Conservation (phyloP, 2,888 invertebrate species). For the Apotomis turbidana region DNA sequence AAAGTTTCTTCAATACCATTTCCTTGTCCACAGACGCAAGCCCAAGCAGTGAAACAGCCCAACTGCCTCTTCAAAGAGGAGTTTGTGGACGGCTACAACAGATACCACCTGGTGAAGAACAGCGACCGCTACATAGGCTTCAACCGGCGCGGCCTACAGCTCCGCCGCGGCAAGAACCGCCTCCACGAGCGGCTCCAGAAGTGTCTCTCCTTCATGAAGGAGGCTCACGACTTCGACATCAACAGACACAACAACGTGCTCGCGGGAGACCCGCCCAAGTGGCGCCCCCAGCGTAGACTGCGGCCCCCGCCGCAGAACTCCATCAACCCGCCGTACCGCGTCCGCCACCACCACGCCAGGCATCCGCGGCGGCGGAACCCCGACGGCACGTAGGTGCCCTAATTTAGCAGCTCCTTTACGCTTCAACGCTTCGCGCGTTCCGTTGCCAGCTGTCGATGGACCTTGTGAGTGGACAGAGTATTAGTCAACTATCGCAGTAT, state of each 20-base stretch:
- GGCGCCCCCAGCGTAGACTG: slow-evolving; percentile 76
- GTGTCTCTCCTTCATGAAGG: slow-evolving; percentile 86
- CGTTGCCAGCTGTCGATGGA: slow-evolving; percentile 81
- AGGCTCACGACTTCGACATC: slow-evolving; percentile 85
- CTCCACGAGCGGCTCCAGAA: slow-evolving; percentile 75
- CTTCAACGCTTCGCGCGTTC: slow-evolving; percentile 82
- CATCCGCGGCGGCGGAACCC: slow-evolving; percentile 77
- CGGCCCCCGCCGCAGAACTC: slow-evolving; percentile 70
- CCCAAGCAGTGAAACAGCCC: slow-evolving; percentile 83
- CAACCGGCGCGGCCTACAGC: slow-evolving; percentile 84
- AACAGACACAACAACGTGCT: slow-evolving; percentile 84
- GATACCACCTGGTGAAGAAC: slow-evolving; percentile 85
- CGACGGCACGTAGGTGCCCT: slow-evolving; percentile 74
- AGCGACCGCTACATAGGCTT: slow-evolving; percentile 85
- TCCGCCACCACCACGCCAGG: slow-evolving; percentile 78
- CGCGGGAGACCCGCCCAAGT: slow-evolving; percentile 75
- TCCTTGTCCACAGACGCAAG: slow-evolving; percentile 72
- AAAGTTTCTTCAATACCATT: slow-evolving; percentile 9
- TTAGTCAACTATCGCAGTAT: slow-evolving; percentile 84
- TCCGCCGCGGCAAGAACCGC: slow-evolving; percentile 75
- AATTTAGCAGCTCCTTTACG: slow-evolving; percentile 75
- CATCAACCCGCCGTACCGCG: slow-evolving; percentile 71
- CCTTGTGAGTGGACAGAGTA: slow-evolving; percentile 82
- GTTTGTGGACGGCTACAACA: slow-evolving; percentile 85
- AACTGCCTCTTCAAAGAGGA: slow-evolving; percentile 87